Base-by-base conservation (phyloP, 64 coral and sea anemone species). In the Porites australiensis region DNA sequence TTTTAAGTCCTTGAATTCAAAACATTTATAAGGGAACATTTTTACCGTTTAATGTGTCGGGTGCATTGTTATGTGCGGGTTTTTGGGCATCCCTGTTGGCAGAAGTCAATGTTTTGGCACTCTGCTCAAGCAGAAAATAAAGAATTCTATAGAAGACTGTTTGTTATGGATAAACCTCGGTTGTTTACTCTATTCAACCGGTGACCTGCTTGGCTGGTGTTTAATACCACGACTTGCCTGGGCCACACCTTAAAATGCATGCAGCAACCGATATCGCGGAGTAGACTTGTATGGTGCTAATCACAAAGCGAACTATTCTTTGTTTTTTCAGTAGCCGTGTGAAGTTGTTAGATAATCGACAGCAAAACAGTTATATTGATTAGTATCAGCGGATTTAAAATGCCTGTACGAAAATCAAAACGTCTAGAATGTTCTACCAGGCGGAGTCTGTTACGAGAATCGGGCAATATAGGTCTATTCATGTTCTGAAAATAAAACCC, bases 301-400 rank as follows among this genome's bases (percentile, higher is more conserved):
- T 54, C 75, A 22, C 50, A 78, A 74, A 57, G 18, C 49, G 49
- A 50, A 68, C 65, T 82, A 43, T 84, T 67, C 19, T 68, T 16
- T 63, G 62, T 68, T 84, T 67, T 3, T 44, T 84, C 45, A 68
- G 81, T 18, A 50, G 47, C 81, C 69, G 62, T 84, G 62, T 84
- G 81, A 13, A 68, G 81, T 84, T 84, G 68, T 51, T 68, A 50
- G 81, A 84, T 84, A 84, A 84, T 84, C 46, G 45, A 4, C 19
- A 65, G 27, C 23, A 64, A 48, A n/a, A 84, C 81, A 84, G 44
- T 4, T 50, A 7, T 68, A 9, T 18, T 69, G 81, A 84, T 84
- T 84, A 12, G 81, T 84, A 68, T 84, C 81, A 51, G 19, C 19
- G 16, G 37, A 64, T 44, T 64, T 82, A 27, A 43, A 64, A 64